These are phyloP conservation scores for Acanthurus leucopareius DNA, from an alignment of 2,797 vertebrate genomes.

Conservation along the genomic window DNA sequence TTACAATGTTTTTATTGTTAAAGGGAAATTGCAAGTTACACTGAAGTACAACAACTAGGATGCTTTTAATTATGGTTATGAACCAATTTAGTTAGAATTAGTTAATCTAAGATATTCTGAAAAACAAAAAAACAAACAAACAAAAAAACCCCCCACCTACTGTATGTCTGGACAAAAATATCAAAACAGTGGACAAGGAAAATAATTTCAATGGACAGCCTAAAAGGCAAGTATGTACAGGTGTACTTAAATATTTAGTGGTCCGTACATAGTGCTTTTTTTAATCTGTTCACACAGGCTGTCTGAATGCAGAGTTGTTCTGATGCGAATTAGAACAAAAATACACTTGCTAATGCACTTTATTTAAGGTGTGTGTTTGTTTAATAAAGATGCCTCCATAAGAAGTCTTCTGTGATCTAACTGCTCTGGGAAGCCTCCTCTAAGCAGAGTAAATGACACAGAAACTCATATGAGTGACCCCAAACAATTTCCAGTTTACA, in stretches of 20 bases:
- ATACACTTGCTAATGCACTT: constrained; percentile 2
- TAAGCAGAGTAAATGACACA: constrained; percentile 43
- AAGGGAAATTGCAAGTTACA: constrained; percentile 49
- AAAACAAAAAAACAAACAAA: constrained; percentile 12
- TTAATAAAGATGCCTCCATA: constrained; percentile 30
- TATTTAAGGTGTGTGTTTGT: constrained; percentile 14
- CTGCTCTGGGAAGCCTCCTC: constrained; percentile 51
- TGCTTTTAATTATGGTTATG: constrained; percentile 24
- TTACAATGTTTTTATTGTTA: constrained; percentile 66
- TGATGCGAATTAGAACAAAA: constrained; percentile 18
- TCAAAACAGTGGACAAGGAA: not conserved
- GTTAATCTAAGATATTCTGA: not conserved
- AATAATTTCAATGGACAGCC: not conserved
- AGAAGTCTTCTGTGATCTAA: constrained; percentile 53
- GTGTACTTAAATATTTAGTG: constrained; percentile 8
- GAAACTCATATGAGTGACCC: constrained; percentile 40
- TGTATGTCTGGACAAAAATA: constrained; percentile 5
- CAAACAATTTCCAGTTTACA: constrained; percentile 51
- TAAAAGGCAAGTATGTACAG: not conserved
- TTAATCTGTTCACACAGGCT: not conserved
- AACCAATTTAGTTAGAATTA: constrained; percentile 17
- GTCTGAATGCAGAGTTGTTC: not conserved
- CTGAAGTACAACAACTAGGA: constrained; percentile 47
- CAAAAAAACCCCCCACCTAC: too few species aligned
- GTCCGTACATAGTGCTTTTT: not conserved